Evolutionary conservation across 2,797 vertebrate genomes (phyloP), one percentile per base, ranked within the genome.

Genomic region (Tapirus indicus): DNA sequence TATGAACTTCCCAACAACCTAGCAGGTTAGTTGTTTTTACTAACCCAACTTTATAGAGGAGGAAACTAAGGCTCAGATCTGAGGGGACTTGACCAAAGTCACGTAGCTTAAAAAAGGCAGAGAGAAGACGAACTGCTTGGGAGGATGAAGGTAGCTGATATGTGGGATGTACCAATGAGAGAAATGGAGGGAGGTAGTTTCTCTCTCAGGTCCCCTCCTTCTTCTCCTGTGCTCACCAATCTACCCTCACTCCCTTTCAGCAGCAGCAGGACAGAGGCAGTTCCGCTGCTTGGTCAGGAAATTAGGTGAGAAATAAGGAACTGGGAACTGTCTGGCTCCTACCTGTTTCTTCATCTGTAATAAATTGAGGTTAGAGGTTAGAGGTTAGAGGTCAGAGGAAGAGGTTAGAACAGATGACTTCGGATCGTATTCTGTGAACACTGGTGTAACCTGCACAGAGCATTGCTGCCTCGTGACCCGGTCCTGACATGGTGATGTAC

Each of bases 11-110:
- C 68, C 80, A 58, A 29, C 13, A 6, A 88, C 52, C 17, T 54
- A 49, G 44, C 6, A 21, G 38, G 64, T 11, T n/a, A 88, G 41
- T 56, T 38, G 18, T 20, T 72, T 49, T 88, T 87, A 29, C 32
- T 25, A 62, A 69, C 10, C n/a, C 49, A 29, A 1, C 35, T 64
- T 83, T 78, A 47, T 21, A 29, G 68, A 69, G 74, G 9, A 80
- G 23, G 58, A 64, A 66, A 6, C 17, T n/a, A 3, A 71, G 21
- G 13, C 79, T 52, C 92, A 58, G 13, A 7, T 9, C 35, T 0
- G 84, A 87, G 9, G 20, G 12, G 23, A 83, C n/a, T 35, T 79
- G n/a, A 60, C 49, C 41, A 69, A 91, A 95, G 83, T 29, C 62
- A 58, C 2, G 0, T 13, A 44, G 41, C 14, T 64, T 56, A 8